These are phyloP conservation scores for Ashinkailepas kermadecensis DNA, from an alignment of 2,888 invertebrate species.

Conservation along the genomic window DNA sequence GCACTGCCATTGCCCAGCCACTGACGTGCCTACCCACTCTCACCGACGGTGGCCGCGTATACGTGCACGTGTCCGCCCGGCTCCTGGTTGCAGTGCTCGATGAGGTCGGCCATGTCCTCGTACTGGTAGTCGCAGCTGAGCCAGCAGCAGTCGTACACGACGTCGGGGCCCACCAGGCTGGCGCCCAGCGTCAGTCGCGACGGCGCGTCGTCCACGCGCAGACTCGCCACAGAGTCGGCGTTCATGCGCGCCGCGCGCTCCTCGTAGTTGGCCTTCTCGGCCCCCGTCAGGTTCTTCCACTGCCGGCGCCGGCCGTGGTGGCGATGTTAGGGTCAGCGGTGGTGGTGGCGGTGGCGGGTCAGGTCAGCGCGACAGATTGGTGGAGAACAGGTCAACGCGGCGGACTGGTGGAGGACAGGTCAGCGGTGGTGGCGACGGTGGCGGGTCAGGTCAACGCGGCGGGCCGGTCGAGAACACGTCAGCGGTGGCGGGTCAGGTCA, in stretches of 20 bases:
- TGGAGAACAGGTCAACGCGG: too few species aligned
- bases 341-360: too few species aligned
- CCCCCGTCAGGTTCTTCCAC: slow-evolving; percentile 85
- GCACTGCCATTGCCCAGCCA: too few species aligned
- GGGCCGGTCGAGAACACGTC: too few species aligned
- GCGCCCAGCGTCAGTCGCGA: slow-evolving; percentile 48
- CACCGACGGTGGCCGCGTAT: slow-evolving; percentile 25
- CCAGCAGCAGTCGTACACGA: slow-evolving; percentile 80
- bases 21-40: neutral
- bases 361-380: too few species aligned
- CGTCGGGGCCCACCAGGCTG: slow-evolving; percentile 40
- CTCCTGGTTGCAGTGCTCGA: slow-evolving; percentile 74
- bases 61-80: slow-evolving; percentile 53
- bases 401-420: too few species aligned
- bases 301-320: slow-evolving; percentile 43
- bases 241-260: slow-evolving; percentile 83
- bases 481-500: too few species aligned
- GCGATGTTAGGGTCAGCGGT: too few species aligned
- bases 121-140: slow-evolving; percentile 88
- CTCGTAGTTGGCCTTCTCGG: slow-evolving; percentile 89
- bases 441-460: too few species aligned
- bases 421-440: too few species aligned
- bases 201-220: slow-evolving; percentile 26
- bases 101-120: slow-evolving; percentile 76
- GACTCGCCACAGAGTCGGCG: slow-evolving; percentile 57